A percentile compares a stretch with the other conserved stretches of the same genome.
phyloP scores from a whole-genome alignment of 2,113 vertebrate genomes.

The Notarius quadriscutis region DNA sequence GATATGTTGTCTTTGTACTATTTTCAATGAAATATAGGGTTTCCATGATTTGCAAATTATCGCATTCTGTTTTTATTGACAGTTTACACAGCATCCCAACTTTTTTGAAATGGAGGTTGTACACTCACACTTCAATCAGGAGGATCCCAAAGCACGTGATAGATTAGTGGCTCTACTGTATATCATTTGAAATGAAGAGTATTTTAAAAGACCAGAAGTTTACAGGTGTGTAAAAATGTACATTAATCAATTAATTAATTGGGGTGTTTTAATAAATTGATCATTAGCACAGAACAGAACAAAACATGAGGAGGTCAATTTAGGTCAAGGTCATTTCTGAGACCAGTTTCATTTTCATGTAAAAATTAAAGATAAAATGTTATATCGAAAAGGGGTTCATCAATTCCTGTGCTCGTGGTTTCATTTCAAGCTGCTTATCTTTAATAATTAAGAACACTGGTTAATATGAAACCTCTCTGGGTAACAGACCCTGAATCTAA shows the following conservation, averaged over 20 bases:
- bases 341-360: not conserved
- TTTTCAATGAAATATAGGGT: no score
- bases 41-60: no score
- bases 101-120: not conserved
- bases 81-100: no score
- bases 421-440: conserved; percentile 58
- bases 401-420: conserved; percentile 38
- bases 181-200: no score
- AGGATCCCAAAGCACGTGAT: not conserved
- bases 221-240: not conserved
- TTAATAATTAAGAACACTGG: conserved; percentile 63
- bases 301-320: no score
- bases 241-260: no score
- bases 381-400: conserved; percentile 44
- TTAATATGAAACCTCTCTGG: conserved; percentile 64
- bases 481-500: conserved; percentile 42
- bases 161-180: not conserved
- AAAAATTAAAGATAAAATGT: conserved; percentile 19
- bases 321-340: not conserved
- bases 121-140: not conserved
- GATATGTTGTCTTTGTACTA: no score
- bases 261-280: no score
- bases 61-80: no score
- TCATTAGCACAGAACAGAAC: no score
- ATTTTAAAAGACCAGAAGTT: not conserved